A percentile compares a stretch with the other conserved stretches of the same genome.
These are phyloP conservation scores for Meloidogyne hapla DNA, from an alignment of 1,140 invertebrate genomes.

Conservation along the genomic window DNA sequence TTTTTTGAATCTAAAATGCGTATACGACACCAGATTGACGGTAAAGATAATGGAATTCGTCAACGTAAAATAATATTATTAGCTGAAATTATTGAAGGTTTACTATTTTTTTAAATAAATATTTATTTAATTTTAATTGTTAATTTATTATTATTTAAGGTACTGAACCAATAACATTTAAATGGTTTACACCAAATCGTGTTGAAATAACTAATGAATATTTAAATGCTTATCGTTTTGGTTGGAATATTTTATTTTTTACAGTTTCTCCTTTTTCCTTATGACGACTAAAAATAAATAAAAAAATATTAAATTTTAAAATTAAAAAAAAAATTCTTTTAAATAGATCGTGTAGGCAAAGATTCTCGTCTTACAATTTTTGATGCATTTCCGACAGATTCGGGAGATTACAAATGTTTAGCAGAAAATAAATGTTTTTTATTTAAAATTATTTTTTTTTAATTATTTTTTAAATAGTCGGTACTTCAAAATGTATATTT, in stretches of 20 bases:
- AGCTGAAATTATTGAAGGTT: conserved; percentile 55
- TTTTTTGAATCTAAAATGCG: conserved; percentile 40
- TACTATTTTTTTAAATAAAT: neutral
- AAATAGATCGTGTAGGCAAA: conserved; percentile 35
- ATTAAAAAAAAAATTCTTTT: neutral
- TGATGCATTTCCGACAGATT: conserved; percentile 84
- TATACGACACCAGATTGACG: conserved; percentile 18
- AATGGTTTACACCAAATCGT: conserved; percentile 50
- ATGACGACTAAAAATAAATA: too few relatives aligned
- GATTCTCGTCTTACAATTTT: conserved; percentile 76
- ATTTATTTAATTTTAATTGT: conserved; percentile 14
- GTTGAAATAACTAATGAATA: conserved; percentile 44
- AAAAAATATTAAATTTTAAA: neutral
- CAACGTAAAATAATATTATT: conserved; percentile 34
- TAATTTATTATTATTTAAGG: conserved; percentile 36
- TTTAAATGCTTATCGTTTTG: conserved; percentile 44
- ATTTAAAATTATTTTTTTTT: conserved; percentile 1
- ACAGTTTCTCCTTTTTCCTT: too few relatives aligned
- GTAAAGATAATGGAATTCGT: conserved; percentile 8
- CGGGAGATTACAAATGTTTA: conserved; percentile 83
- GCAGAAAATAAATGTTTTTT: conserved; percentile 73
- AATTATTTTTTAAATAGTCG: conserved; percentile 9
- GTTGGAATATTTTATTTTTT: neutral
- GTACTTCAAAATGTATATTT: conserved; percentile 23
- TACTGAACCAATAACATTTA: conserved; percentile 50